These are phyloP conservation scores for Gopherus flavomarginatus DNA, from an alignment of 2,113 vertebrate genomes.

Conservation along the genomic window DNA sequence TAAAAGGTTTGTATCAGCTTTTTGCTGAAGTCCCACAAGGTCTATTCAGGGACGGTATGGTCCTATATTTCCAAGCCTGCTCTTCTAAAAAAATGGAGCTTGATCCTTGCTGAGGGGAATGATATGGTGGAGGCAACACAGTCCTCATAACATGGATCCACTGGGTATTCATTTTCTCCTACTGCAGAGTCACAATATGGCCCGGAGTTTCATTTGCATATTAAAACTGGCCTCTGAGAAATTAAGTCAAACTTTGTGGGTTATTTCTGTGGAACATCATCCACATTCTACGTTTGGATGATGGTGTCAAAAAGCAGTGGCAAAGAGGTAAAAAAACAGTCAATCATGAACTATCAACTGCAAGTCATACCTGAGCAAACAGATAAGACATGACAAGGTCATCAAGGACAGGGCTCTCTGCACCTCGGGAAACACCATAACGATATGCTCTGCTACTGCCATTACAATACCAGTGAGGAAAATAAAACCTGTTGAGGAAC, in stretches of 20 bases:
- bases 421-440: conserved; percentile 85
- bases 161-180: neutral
- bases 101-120: neutral
- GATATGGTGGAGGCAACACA: neutral
- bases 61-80: neutral
- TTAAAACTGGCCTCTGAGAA: neutral
- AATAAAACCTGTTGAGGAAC: conserved; percentile 87
- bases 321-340: neutral
- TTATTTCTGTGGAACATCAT: neutral
- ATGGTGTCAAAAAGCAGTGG: neutral
- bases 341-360: neutral
- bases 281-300: neutral
- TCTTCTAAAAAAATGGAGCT: neutral
- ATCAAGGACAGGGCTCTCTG: conserved; percentile 91
- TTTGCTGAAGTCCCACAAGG: neutral
- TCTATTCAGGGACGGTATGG: neutral
- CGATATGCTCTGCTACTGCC: conserved; percentile 86
- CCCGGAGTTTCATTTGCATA: neutral
- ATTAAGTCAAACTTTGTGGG: neutral
- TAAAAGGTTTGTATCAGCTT: neutral
- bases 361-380: conserved; percentile 89
- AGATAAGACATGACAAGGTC: conserved; percentile 92
- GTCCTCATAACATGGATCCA: neutral
- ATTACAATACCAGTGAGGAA: conserved; percentile 92
- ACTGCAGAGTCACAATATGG: neutral